Evolutionary conservation across 1,140 invertebrate genomes (phyloP).

Genomic region (Halesus radiatus): DNA sequence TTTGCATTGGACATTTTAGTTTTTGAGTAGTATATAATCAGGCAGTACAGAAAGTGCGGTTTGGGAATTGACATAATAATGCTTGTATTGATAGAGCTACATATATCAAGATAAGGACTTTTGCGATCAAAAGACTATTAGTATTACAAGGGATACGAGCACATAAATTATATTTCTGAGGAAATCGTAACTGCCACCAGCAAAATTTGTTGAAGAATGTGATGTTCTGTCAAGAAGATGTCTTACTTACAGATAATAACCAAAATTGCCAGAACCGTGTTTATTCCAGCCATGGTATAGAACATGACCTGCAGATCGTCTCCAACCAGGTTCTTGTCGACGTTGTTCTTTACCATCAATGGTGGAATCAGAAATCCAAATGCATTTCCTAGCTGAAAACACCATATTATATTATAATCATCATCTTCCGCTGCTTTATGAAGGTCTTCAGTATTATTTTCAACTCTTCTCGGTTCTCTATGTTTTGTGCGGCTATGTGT

Average conservation of each 20-base stretch:
- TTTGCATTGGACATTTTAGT: no score
- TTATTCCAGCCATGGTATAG: slow-evolving; percentile 81
- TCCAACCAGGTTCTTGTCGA: slow-evolving; percentile 74
- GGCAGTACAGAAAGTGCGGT: no score
- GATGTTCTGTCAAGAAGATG: background rate
- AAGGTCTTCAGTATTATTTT: no score
- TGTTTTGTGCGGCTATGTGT: no score
- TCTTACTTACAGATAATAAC: slow-evolving; percentile 83
- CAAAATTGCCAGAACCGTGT: slow-evolving; percentile 81
- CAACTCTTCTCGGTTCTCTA: no score
- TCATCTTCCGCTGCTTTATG: no score
- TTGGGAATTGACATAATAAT: no score
- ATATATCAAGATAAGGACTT: no score
- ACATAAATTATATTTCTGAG: background rate
- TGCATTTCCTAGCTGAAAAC: slow-evolving; percentile 86
- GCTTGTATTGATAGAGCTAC: no score
- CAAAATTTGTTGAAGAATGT: background rate
- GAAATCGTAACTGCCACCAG: background rate
- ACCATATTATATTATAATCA: slow-evolving; percentile 35
- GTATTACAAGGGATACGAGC: background rate
- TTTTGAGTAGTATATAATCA: no score
- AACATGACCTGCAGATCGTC: slow-evolving; percentile 84
- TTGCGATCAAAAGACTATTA: no score
- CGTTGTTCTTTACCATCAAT: slow-evolving; percentile 79
- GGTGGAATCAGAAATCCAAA: slow-evolving; percentile 92